Evolutionary conservation across 1,140 invertebrate species (phyloP).

Genomic region (Megalopta genalis): DNA sequence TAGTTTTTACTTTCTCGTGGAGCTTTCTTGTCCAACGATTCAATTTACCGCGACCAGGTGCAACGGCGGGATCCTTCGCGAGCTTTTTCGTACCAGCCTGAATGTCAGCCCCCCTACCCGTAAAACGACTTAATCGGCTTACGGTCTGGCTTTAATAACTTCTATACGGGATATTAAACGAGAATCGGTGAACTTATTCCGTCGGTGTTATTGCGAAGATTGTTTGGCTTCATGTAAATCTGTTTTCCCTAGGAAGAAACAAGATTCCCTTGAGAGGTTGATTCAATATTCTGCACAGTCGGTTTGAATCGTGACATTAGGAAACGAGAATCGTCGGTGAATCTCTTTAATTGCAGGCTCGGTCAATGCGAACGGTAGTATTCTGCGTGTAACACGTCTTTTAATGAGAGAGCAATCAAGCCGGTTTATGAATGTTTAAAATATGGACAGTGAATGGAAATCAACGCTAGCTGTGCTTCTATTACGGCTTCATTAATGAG

Average conservation of each 20-base stretch:
- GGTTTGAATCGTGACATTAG: no score
- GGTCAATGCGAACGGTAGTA: no score
- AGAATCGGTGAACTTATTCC: background rate
- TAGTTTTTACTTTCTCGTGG: background rate
- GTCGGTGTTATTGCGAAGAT: background rate
- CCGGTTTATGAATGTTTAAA: no score
- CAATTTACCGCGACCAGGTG: background rate
- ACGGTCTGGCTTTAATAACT: conserved; percentile 31
- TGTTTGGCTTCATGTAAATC: conserved; percentile 6
- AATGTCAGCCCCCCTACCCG: background rate
- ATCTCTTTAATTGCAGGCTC: no score
- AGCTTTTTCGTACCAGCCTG: conserved; percentile 11
- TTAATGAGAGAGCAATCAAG: no score
- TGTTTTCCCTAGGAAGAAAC: conserved; percentile 3
- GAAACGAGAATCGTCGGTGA: no score
- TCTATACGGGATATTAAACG: conserved; percentile 28
- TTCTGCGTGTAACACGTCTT: no score
- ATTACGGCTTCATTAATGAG: no score
- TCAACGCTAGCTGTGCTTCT: no score
- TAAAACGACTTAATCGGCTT: conserved; percentile 40
- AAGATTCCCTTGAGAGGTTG: background rate
- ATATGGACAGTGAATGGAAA: no score
- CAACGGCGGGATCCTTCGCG: background rate
- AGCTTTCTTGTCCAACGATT: background rate
- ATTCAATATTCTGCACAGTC: no score